phyloP scores from a whole-genome alignment of 2,888 invertebrate species.

The Melikaiella ostensackeni region DNA sequence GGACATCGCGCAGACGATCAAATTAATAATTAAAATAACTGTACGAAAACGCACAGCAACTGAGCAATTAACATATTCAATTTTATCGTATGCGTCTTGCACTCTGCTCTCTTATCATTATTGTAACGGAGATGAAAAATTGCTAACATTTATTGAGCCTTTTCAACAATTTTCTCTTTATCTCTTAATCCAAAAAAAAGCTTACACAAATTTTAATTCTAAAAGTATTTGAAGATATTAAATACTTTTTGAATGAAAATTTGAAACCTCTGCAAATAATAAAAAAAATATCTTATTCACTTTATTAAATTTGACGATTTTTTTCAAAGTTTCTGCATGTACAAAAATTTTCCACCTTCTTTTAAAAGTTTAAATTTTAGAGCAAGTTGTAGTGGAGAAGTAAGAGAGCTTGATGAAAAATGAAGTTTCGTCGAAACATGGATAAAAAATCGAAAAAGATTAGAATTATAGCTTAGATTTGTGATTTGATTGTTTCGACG shows the following conservation, averaged over 20 bases:
- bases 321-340: background rate
- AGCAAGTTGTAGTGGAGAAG: background rate
- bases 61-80: conserved; percentile 24
- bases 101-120: conserved; percentile 31
- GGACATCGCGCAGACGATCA: conserved; percentile 19
- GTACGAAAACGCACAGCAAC: conserved; percentile 17
- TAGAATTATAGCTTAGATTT: background rate
- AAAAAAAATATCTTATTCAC: background rate
- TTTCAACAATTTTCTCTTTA: background rate
- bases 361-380: background rate
- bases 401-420: conserved; percentile 27
- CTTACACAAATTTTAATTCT: background rate
- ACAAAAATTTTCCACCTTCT: background rate
- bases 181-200: background rate
- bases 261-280: background rate
- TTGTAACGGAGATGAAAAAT: background rate
- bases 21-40: conserved; percentile 28
- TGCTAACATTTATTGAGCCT: background rate
- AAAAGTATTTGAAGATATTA: background rate
- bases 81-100: background rate
- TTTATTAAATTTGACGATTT: background rate
- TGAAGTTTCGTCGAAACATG: conserved; percentile 9
- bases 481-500: conserved; percentile 22
- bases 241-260: background rate
- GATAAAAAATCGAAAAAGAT: background rate